phyloP scores from a whole-genome alignment of 2,113 vertebrate species.

The Notechis scutatus region DNA sequence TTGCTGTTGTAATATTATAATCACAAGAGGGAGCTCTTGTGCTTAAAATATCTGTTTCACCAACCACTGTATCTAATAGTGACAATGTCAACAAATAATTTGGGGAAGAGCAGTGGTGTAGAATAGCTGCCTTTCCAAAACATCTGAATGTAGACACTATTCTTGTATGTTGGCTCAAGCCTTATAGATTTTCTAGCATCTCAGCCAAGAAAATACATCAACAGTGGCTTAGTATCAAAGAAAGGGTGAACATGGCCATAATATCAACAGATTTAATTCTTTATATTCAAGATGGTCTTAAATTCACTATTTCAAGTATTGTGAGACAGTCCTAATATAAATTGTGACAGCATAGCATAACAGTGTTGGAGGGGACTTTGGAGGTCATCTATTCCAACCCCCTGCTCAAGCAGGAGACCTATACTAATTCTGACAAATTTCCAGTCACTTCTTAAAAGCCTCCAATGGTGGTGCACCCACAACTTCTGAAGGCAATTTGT shows the following conservation, averaged over 20 bases:
- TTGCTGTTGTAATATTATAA: fast-evolving
- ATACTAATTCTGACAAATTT: neutral
- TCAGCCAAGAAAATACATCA: slow-evolving; percentile 42
- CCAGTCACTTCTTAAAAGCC: neutral
- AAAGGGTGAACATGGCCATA: slow-evolving; percentile 12
- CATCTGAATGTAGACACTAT: slow-evolving; percentile 45
- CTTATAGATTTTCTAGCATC: slow-evolving; percentile 57
- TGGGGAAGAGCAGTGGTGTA: slow-evolving; percentile 33
- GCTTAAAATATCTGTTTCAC: slow-evolving; percentile 1
- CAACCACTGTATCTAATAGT: slow-evolving; percentile 43
- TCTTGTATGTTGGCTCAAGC: slow-evolving; percentile 53
- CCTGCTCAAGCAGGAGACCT: neutral
- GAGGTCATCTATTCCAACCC: neutral
- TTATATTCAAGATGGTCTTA: fast-evolving
- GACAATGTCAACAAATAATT: slow-evolving; percentile 60
- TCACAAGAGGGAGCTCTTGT: slow-evolving; percentile 50
- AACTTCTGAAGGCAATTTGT: neutral
- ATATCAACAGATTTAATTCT: slow-evolving; percentile 15
- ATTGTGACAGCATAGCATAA: neutral
- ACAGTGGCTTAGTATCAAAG: slow-evolving; percentile 16
- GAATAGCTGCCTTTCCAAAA: slow-evolving; percentile 48
- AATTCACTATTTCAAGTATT: slow-evolving; percentile 6
- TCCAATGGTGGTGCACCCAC: neutral
- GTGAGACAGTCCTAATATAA: neutral
- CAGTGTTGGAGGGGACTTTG: neutral